Evolutionary conservation across 37 sponge, comb jelly and placozoan genomes (phyloP).

Genomic region (Sycon ciliatum): DNA sequence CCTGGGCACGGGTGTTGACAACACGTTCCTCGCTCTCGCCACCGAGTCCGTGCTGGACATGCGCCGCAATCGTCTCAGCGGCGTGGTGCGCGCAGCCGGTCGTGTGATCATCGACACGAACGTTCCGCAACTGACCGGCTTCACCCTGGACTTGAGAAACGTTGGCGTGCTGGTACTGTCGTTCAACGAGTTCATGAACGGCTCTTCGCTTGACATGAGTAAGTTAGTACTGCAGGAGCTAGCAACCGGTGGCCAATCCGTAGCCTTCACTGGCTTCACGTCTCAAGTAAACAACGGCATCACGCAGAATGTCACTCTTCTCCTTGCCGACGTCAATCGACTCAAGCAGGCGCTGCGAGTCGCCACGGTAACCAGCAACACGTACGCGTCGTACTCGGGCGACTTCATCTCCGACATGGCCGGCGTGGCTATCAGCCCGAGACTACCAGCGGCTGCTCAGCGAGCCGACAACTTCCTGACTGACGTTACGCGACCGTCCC

Average conservation of each 20-base stretch:
- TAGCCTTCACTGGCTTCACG: no score
- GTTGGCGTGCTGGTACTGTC: conserved; percentile 50
- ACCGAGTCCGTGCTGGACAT: conserved; percentile 41
- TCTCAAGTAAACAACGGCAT: no score
- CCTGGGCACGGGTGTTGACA: no score
- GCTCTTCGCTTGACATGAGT: conserved; percentile 48
- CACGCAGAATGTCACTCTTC: no score
- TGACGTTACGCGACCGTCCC: conserved; percentile 59
- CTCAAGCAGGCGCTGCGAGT: no score
- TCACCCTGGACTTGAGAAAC: no score
- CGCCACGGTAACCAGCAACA: no score
- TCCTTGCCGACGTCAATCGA: no score
- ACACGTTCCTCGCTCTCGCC: conserved; percentile 45
- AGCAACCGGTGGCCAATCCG: no score
- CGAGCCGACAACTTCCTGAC: conserved; percentile 45
- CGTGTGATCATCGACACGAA: conserved; percentile 41
- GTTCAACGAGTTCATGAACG: conserved; percentile 67
- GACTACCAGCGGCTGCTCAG: conserved; percentile 15
- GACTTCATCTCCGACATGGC: conserved; percentile 46
- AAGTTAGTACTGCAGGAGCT: no score
- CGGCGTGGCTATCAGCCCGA: conserved; percentile 34
- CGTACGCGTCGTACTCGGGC: neutral
- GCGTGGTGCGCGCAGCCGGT: conserved; percentile 21
- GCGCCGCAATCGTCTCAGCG: conserved; percentile 44
- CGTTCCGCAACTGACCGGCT: no score